Conservation (phyloP, 2,888 invertebrate species). For the Agapostemon virescens region DNA sequence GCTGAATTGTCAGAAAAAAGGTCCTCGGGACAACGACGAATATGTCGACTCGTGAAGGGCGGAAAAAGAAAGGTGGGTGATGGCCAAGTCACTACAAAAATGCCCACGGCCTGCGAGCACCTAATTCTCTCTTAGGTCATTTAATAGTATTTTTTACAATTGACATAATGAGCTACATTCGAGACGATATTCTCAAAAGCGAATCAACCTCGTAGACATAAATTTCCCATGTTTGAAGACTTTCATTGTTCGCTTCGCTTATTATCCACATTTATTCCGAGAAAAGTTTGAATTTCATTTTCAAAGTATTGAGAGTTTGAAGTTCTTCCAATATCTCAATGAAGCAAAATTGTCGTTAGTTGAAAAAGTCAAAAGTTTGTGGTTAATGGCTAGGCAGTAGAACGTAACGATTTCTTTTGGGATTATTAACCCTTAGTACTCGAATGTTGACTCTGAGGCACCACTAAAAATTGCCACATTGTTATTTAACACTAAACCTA, state of each 20-base stretch:
- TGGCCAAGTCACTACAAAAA: background rate
- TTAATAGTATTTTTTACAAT: background rate
- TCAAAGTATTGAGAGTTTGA: background rate
- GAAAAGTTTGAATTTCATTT: background rate
- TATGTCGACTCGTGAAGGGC: background rate
- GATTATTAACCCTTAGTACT: too few relatives aligned
- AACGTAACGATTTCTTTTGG: too few relatives aligned
- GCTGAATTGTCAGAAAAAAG: constrained; percentile 9
- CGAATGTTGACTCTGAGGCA: too few relatives aligned
- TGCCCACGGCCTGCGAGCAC: background rate
- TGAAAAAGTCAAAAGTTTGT: background rate
- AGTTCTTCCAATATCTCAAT: background rate
- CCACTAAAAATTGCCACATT: too few relatives aligned
- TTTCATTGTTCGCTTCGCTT: background rate
- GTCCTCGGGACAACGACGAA: background rate
- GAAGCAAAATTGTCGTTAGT: background rate
- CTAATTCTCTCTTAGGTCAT: background rate
- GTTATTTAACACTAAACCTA: too few relatives aligned
- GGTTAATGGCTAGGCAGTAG: background rate
- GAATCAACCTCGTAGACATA: background rate
- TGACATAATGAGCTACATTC: background rate
- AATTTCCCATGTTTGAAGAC: background rate
- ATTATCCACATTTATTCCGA: background rate
- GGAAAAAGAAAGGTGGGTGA: background rate
- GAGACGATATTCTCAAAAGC: background rate